phyloP scores from a whole-genome alignment of 1,140 invertebrate genomes.

The Drosophila serrata region DNA sequence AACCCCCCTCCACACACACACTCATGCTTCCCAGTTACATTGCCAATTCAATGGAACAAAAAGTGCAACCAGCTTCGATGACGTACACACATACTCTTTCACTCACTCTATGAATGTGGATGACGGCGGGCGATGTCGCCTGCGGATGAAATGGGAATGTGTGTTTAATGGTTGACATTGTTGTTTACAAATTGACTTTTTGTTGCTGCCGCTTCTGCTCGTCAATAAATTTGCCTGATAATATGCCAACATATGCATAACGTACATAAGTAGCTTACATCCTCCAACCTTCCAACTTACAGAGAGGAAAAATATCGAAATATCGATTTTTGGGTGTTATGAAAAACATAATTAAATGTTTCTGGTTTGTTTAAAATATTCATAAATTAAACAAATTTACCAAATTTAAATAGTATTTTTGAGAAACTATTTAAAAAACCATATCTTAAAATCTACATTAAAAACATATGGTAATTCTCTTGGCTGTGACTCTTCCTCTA shows the following conservation, averaged over 20 bases:
- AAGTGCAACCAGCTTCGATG: conserved; percentile 63
- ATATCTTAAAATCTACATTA: too few relatives aligned
- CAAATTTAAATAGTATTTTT: neutral
- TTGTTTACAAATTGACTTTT: conserved; percentile 78
- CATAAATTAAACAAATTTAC: neutral
- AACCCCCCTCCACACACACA: neutral
- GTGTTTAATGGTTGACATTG: conserved; percentile 69
- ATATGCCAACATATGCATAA: conserved; percentile 78
- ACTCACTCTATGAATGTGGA: conserved; percentile 19
- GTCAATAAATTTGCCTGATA: conserved; percentile 68
- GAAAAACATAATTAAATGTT: neutral
- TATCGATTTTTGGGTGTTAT: neutral
- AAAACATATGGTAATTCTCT: too few relatives aligned
- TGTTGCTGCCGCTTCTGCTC: conserved; percentile 29
- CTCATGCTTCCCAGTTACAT: conserved; percentile 5
- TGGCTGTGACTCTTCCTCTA: neutral
- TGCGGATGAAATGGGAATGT: conserved; percentile 44
- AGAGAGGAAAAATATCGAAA: neutral
- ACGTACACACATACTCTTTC: conserved; percentile 14
- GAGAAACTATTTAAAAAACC: neutral
- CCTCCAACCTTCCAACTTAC: neutral
- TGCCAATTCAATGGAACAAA: conserved; percentile 61
- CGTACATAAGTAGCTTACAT: conserved; percentile 71
- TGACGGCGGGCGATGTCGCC: conserved; percentile 12
- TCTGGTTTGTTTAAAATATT: too few relatives aligned